Evolutionary conservation across 2,888 invertebrate species (phyloP).

Genomic region (Heterodera filipjevi): DNA sequence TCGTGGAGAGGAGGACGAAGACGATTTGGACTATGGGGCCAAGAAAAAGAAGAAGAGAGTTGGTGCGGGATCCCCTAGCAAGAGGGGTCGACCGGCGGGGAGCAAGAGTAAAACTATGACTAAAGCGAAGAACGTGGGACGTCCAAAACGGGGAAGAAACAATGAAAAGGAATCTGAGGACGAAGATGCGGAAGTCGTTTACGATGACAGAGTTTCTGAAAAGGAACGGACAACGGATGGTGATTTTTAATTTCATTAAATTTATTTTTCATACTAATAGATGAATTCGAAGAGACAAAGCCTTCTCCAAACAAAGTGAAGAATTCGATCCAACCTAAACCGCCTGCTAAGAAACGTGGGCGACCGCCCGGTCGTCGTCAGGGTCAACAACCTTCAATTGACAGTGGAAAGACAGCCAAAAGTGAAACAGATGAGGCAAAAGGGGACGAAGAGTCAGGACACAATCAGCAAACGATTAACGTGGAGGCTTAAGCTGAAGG

Average conservation of each 20-base stretch:
- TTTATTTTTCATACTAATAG: conserved; percentile 2
- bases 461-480: neutral
- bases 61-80: neutral
- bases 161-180: conserved; percentile 46
- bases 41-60: conserved; percentile 36
- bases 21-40: conserved; percentile 34
- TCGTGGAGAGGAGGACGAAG: conserved; percentile 44
- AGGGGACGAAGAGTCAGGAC: neutral
- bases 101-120: conserved; percentile 22
- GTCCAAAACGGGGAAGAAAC: conserved; percentile 29
- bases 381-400: neutral
- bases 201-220: conserved; percentile 39
- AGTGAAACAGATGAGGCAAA: neutral
- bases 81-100: conserved; percentile 31
- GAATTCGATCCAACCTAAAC: neutral
- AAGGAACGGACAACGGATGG: conserved; percentile 33
- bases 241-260: neutral
- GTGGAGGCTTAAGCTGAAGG: neutral
- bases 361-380: conserved; percentile 37
- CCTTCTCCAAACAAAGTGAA: conserved; percentile 13
- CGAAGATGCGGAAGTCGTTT: conserved; percentile 48
- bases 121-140: conserved; percentile 15
- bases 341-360: conserved; percentile 40
- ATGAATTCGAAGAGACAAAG: conserved; percentile 24
- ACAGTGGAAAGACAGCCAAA: neutral